Evolutionary conservation across 1,140 invertebrate species (phyloP).

Genomic region (Drosophila lacteicornis): DNA sequence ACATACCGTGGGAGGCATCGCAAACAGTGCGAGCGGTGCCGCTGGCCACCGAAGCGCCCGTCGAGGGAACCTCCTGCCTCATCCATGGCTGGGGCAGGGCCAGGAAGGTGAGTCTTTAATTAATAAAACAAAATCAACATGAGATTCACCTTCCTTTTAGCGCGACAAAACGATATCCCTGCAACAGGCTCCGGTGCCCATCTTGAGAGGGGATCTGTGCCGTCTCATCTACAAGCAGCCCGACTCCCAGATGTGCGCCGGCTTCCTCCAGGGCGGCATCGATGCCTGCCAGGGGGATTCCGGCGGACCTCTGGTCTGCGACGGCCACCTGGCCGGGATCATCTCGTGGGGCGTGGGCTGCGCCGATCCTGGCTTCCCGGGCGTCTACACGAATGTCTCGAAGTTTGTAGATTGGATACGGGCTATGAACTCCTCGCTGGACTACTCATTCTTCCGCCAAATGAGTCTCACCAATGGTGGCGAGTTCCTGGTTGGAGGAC

Average conservation of each 20-base stretch:
- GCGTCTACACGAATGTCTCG: slow-evolving; percentile 89
- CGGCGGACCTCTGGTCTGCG: slow-evolving; percentile 86
- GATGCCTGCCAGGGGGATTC: slow-evolving; percentile 85
- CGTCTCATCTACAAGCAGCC: slow-evolving; percentile 44
- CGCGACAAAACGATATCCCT: slow-evolving; percentile 10
- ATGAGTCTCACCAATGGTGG: not conserved
- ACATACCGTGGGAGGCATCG: slow-evolving; percentile 14
- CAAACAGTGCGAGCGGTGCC: slow-evolving; percentile 4
- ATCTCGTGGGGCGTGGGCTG: slow-evolving; percentile 90
- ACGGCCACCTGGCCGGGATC: slow-evolving; percentile 87
- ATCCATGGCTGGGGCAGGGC: slow-evolving; percentile 63
- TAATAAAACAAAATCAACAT: no score
- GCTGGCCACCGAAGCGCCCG: not conserved
- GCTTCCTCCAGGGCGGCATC: slow-evolving; percentile 57
- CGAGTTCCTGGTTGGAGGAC: not conserved
- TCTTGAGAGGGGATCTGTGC: slow-evolving; percentile 36
- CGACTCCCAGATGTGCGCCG: slow-evolving; percentile 64
- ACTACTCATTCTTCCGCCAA: slow-evolving; percentile 7
- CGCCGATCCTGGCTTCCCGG: slow-evolving; percentile 87
- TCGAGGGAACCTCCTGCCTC: slow-evolving; percentile 35
- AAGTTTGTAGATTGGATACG: slow-evolving; percentile 87
- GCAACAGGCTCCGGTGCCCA: slow-evolving; percentile 48
- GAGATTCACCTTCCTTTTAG: not conserved
- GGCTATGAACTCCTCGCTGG: slow-evolving; percentile 7
- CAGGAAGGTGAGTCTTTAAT: not conserved